Percentiles rank a stretch among this genome's conserved stretches.
Evolutionary conservation across 2,113 vertebrate species (phyloP).

Genomic region (Cinclus cinclus): DNA sequence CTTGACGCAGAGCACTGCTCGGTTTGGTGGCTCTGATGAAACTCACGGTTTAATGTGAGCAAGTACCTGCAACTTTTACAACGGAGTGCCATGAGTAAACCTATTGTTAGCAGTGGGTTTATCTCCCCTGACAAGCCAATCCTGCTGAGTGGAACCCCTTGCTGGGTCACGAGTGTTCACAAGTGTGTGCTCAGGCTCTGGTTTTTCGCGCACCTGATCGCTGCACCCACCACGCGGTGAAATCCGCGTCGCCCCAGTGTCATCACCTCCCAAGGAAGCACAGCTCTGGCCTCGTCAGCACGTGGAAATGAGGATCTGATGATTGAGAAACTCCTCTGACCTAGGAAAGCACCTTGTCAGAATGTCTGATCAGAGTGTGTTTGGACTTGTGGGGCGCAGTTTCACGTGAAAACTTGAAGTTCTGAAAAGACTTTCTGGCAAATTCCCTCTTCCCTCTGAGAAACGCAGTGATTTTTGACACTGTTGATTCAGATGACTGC

Average conservation of each 20-base stretch:
- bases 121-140: neutral
- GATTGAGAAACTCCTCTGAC: neutral
- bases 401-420: neutral
- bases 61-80: neutral
- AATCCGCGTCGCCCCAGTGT: neutral
- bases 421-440: neutral
- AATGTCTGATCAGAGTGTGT: neutral
- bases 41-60: neutral
- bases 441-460: accelerated
- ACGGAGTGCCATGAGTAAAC: neutral
- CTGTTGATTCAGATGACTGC: neutral
- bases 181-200: neutral
- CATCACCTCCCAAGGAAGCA: neutral
- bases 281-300: accelerated
- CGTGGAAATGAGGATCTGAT: neutral
- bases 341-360: neutral
- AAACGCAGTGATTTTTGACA: neutral
- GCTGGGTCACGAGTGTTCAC: neutral
- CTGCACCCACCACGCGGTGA: neutral
- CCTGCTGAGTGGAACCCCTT: neutral
- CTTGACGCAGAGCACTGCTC: neutral
- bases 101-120: neutral
- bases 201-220: neutral
- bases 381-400: neutral
- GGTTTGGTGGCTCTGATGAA: neutral